Conservation (phyloP, 2,888 invertebrate species). For the Drosophila birchii region DNA sequence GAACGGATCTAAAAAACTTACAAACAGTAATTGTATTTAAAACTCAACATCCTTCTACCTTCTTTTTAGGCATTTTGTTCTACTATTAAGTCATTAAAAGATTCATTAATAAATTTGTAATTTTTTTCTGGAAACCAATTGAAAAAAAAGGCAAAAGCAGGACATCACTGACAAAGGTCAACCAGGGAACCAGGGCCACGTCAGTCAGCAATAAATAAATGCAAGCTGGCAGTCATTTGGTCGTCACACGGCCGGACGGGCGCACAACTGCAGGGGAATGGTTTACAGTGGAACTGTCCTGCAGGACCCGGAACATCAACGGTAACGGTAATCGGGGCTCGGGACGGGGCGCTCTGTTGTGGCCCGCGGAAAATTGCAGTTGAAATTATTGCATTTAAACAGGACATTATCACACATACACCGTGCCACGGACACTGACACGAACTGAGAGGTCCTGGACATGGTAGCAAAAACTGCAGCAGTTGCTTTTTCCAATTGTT, state of each 20-base stretch:
- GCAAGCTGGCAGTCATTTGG: conserved; percentile 82
- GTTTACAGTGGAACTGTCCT: conserved; percentile 37
- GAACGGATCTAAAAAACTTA: no score
- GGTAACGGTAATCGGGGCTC: conserved; percentile 6
- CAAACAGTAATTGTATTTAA: no score
- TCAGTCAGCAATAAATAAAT: conserved; percentile 82
- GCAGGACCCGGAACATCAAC: conserved; percentile 18
- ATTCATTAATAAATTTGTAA: no score
- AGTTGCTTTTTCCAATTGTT: conserved; percentile 71
- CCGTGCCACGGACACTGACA: conserved; percentile 23
- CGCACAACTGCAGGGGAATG: conserved; percentile 31
- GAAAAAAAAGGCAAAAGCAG: conserved; percentile 7
- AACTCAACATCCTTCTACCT: no score
- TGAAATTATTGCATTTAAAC: conserved; percentile 82
- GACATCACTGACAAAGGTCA: conserved; percentile 23
- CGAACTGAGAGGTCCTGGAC: conserved; percentile 39
- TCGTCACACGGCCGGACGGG: conserved; percentile 64
- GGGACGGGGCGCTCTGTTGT: conserved; percentile 35
- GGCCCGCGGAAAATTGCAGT: conserved; percentile 68
- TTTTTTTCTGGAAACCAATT: not conserved
- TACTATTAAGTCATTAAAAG: no score
- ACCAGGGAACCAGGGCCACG: conserved; percentile 56
- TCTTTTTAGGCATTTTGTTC: no score
- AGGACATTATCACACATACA: conserved; percentile 76
- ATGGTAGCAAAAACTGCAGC: conserved; percentile 70